Base-by-base conservation (phyloP, 2,888 invertebrate species). In the Melanargia galathea region DNA sequence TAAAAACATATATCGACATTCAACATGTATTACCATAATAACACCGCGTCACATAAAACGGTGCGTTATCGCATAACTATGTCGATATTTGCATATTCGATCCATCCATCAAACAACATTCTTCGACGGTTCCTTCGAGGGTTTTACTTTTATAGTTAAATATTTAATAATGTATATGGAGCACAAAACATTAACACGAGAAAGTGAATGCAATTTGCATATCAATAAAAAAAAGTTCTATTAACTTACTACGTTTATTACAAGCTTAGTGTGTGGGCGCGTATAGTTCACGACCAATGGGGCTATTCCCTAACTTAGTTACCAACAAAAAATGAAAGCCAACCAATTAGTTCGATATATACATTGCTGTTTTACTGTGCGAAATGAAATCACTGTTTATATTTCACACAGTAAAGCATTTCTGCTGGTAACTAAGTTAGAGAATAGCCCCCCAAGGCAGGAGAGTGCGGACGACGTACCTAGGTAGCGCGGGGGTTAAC, bases 31-130 rank as follows among this genome's bases (percentile, higher is more conserved):
- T 60, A 61, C 20, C 49, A 64, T 61, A 61, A 64, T 61, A 61
- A 59, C 35, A 56, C 13, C 40, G 58, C 46, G 60, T 64, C 61
- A 61, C 45, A 59, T 46, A 18, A 43, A 63, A 8, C 40, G 13
- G 52, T 40, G 33, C 54, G 64, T 40, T 63, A 62, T 35, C 24
- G 49, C 46, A 40, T 46, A 60, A 66, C 35, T 64, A 64, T 64
- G 66, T 59, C 61, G 58, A 61, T 58, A 61, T 66, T 64, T 20
- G 33, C 66, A 66, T 66, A 64, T 61, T 48, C 38, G 45, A 33
- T 30, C 13, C 59, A 65, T 63, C 59, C 40, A 59, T 61, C 58
- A 61, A 22, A 20, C 48, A 13, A n/a, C 38, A 55, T 49, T 58
- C 45, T 26, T 16, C 60, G 22, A 30, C 3, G 18, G 51, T 61